phyloP scores from a whole-genome alignment of 2,888 invertebrate genomes.

The Tribolium freemani region DNA sequence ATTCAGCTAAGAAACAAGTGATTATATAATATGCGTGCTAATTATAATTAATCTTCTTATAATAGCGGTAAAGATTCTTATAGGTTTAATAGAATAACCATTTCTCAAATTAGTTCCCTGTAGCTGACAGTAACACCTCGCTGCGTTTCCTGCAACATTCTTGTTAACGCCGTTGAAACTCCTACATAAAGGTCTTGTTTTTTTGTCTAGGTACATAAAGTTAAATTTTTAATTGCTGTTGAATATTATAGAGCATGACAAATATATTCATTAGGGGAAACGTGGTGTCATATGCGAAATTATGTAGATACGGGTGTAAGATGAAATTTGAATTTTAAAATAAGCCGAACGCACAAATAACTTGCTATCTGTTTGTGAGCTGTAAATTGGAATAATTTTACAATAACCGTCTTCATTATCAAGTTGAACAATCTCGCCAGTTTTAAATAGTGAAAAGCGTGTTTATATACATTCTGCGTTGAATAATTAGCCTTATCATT shows the following conservation, averaged over 20 bases:
- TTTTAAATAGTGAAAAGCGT: neutral
- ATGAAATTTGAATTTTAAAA: conserved; percentile 25
- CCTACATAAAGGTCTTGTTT: too few species aligned
- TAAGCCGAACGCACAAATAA: conserved; percentile 1
- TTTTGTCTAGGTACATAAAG: neutral
- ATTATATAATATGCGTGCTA: conserved; percentile 1
- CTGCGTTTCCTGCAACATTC: too few species aligned
- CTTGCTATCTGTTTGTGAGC: neutral
- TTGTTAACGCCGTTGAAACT: too few species aligned
- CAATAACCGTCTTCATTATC: neutral
- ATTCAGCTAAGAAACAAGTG: too few species aligned
- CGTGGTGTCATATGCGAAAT: conserved; percentile 15
- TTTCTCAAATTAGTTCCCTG: too few species aligned
- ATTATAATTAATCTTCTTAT: neutral
- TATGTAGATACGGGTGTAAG: conserved; percentile 1
- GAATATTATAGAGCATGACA: conserved; percentile 28
- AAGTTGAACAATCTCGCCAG: neutral
- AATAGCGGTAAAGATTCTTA: neutral
- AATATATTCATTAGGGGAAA: conserved; percentile 29
- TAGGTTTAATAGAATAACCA: too few species aligned
- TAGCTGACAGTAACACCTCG: too few species aligned
- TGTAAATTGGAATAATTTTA: neutral
- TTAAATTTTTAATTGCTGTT: conserved; percentile 19
- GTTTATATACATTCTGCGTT: too few species aligned
- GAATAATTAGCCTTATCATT: neutral